Percentiles rank a stretch among this genome's conserved stretches.
phyloP scores from a whole-genome alignment of 1,140 invertebrate species.

The Leptonema lineaticorne region DNA sequence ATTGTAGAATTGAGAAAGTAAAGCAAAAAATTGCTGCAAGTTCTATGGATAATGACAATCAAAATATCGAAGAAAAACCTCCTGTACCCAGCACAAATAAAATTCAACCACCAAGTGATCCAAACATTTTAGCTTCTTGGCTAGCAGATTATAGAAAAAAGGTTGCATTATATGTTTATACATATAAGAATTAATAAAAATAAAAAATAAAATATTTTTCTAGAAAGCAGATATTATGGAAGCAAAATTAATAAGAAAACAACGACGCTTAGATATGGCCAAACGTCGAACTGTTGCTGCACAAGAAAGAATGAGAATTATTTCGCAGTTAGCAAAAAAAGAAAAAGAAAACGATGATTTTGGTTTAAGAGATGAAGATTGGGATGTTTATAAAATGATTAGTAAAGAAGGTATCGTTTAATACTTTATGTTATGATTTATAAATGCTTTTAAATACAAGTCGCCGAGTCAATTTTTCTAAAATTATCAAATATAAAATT shows the following conservation, averaged over 20 bases:
- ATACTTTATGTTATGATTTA: too few species aligned
- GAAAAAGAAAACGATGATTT: constrained; percentile 90
- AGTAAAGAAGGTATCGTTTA: constrained; percentile 65
- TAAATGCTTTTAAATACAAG: neutral
- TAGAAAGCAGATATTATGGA: constrained; percentile 48
- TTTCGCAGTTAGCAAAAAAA: constrained; percentile 82
- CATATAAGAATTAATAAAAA: neutral
- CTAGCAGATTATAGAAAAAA: constrained; percentile 65
- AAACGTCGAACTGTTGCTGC: constrained; percentile 85
- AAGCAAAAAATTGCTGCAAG: constrained; percentile 76
- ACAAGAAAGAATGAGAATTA: constrained; percentile 91
- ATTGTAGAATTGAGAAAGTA: constrained; percentile 75
- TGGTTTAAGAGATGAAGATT: constrained; percentile 90
- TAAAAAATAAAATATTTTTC: neutral
- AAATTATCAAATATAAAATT: neutral
- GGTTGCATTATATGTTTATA: constrained; percentile 48
- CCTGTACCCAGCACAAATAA: constrained; percentile 52
- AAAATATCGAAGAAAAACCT: constrained; percentile 57
- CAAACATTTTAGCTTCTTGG: constrained; percentile 69
- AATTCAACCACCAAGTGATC: constrained; percentile 59
- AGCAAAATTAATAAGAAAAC: constrained; percentile 63
- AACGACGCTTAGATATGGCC: constrained; percentile 83
- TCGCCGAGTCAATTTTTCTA: neutral
- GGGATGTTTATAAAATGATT: constrained; percentile 94
- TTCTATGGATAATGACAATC: constrained; percentile 61